phyloP scores from a whole-genome alignment of 2,888 invertebrate species.

The Frankliniella fusca region DNA sequence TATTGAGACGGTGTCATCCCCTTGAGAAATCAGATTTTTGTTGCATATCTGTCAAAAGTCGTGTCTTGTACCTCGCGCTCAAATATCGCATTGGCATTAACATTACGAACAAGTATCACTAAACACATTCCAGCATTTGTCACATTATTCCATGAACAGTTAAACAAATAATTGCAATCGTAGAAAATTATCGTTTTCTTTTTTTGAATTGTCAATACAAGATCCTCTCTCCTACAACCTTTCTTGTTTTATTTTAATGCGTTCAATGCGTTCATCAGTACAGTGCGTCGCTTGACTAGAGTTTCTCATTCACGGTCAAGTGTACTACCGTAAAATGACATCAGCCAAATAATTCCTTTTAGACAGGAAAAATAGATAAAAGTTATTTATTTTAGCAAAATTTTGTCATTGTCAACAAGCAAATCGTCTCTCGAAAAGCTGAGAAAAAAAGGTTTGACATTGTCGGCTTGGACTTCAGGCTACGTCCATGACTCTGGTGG shows the following conservation, averaged over 20 bases:
- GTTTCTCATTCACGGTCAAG: neutral
- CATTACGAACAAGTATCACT: too few species aligned
- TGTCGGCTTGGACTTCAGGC: slow-evolving; percentile 2
- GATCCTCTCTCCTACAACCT: neutral
- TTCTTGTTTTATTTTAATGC: neutral
- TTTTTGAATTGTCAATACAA: neutral
- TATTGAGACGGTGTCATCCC: too few species aligned
- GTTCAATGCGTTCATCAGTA: neutral
- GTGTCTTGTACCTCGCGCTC: too few species aligned
- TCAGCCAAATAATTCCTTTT: too few species aligned
- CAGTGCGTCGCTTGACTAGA: slow-evolving; percentile 14
- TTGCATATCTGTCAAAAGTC: too few species aligned
- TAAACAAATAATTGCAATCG: neutral
- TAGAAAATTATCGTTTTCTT: neutral
- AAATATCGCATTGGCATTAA: too few species aligned
- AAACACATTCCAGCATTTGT: too few species aligned
- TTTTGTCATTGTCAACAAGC: too few species aligned
- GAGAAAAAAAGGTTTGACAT: neutral
- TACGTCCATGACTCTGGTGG: slow-evolving; percentile 48
- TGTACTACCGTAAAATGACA: neutral
- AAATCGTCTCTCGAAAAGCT: too few species aligned
- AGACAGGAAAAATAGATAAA: too few species aligned
- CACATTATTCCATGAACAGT: neutral
- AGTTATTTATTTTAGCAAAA: too few species aligned
- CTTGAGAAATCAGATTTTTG: too few species aligned